Base-by-base conservation (phyloP, 2,113 vertebrate species). In the Tachysurus vachellii region DNA sequence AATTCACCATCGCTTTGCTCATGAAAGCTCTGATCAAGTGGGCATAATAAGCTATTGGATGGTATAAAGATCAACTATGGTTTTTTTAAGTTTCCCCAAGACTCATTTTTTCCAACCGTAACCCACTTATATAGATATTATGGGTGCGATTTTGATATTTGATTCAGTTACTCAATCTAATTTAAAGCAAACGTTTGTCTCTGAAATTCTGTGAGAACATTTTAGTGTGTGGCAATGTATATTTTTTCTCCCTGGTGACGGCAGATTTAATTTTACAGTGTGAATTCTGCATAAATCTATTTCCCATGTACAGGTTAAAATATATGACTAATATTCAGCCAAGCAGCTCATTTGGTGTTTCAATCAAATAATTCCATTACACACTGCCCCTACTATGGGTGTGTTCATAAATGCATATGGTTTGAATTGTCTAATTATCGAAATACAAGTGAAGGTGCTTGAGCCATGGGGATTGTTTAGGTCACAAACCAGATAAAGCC, bases 1-100 rank as follows among this genome's bases (percentile, higher is more conserved):
- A 86, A 90, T 90, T 88, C 23, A 68, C 61, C 91, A 89, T 85
- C 84, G 83, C 84, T 90, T 86, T 56, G 71, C 91, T 85, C 81
- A 76, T 68, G 36, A 86, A 82, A 88, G 68, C 61, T 36, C 83
- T 23, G 12, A 19, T 70, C 75, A 23, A 79, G 57, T 62, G 54
- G 76, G 62, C 77, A 90, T 85, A 87, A 88, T 83, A 5, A 31
- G 50, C 70, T 83, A 54, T 42, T 81, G 75, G 17, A 79, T 54
- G 79, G 62, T 82, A 77, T 85, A 77, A 85, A 87, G 53, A 59
- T 84, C 64, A 84, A 53, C n/a, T 57, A 53, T 68, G 47, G 62
- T 44, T 68, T 83, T 36, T 10, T 64, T 61, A n/a, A 47, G 16
- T 57, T 75, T 44, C 50, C 44, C 31, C 10, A 36, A 36, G 16